A percentile compares a stretch with the other conserved stretches of the same genome.
phyloP scores from a whole-genome alignment of 2,113 vertebrate genomes.

The Orycteropus afer region DNA sequence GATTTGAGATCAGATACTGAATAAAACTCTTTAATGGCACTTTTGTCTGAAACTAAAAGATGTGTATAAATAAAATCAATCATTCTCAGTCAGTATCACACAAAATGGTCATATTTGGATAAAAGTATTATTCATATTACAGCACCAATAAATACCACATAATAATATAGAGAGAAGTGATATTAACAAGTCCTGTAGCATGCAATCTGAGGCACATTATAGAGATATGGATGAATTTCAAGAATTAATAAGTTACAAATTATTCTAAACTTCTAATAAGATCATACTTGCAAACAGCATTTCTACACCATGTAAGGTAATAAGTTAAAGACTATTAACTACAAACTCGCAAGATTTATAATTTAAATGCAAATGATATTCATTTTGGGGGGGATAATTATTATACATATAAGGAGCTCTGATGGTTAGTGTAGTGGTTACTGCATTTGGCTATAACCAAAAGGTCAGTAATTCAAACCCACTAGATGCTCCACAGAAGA shows the following conservation, averaged over 20 bases:
- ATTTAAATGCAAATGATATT: not conserved
- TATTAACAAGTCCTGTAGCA: not conserved
- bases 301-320: not conserved
- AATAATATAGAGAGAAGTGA: fast-evolving
- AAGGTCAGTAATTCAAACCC: too few species aligned
- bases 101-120: not conserved
- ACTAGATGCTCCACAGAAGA: too few species aligned
- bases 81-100: not conserved
- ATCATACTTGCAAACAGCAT: not conserved
- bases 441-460: too few species aligned
- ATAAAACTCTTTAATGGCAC: not conserved
- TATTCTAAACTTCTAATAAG: not conserved
- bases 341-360: not conserved
- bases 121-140: not conserved
- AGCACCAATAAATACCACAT: not conserved
- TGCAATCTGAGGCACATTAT: not conserved
- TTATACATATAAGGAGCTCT: too few species aligned
- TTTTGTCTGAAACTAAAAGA: not conserved
- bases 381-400: not conserved
- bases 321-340: not conserved
- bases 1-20: not conserved
- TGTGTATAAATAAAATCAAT: conserved; percentile 4
- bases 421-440: too few species aligned
- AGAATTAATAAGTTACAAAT: not conserved
- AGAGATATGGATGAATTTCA: not conserved